phyloP scores from a whole-genome alignment of 2,113 vertebrate genomes.

The Cathartes aura region DNA sequence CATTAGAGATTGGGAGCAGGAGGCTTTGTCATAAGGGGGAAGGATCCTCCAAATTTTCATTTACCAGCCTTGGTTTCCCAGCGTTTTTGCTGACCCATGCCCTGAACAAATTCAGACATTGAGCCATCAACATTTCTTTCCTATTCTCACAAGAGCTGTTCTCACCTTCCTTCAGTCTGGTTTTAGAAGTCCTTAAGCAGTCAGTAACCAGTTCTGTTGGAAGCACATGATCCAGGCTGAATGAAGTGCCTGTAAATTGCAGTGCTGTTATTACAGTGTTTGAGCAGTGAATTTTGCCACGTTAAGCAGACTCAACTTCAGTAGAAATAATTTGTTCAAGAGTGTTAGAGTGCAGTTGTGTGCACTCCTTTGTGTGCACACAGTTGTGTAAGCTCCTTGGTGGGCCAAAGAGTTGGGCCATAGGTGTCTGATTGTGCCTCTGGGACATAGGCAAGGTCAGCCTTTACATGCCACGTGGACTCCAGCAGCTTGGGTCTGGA shows the following conservation, averaged over 20 bases:
- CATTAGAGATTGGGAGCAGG: conserved; percentile 22
- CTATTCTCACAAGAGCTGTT: background rate
- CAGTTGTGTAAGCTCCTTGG: background rate
- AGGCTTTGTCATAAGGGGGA: background rate
- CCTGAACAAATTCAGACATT: background rate
- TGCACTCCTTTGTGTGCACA: background rate
- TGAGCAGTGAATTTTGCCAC: background rate
- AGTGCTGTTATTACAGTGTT: background rate
- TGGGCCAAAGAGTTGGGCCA: accelerated
- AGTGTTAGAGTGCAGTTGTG: background rate
- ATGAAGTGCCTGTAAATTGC: background rate
- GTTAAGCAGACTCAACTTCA: background rate
- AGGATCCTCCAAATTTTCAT: background rate
- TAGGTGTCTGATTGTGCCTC: background rate
- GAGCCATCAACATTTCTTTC: background rate
- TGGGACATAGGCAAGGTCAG: background rate
- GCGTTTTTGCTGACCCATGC: background rate
- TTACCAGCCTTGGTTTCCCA: background rate
- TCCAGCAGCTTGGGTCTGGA: background rate
- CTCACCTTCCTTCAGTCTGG: background rate
- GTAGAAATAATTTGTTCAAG: background rate
- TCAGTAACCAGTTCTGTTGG: background rate
- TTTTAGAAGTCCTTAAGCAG: background rate
- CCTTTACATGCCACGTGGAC: background rate
- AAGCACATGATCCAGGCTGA: background rate